These are phyloP conservation scores for Urosaurus nigricauda DNA, from an alignment of 2,797 vertebrate species.

Conservation along the genomic window DNA sequence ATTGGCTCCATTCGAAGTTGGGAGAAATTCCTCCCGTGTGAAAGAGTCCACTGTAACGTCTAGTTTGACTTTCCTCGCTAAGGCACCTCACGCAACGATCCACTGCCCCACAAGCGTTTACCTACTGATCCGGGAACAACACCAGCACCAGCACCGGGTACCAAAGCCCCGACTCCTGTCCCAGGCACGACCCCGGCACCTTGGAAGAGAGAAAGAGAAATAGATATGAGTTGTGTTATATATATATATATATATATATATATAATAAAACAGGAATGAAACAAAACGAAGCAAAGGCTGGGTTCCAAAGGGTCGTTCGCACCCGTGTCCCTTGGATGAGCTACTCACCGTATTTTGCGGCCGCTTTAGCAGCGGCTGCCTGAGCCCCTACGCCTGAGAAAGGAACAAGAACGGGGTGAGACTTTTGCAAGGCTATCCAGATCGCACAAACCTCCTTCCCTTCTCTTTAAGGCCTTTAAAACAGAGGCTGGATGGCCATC, in stretches of 20 bases:
- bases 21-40: no score
- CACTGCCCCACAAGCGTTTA: neutral
- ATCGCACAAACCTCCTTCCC: no score
- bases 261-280: no score
- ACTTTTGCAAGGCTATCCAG: no score
- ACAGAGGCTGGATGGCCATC: no score
- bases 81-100: neutral
- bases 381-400: slow-evolving; percentile 84
- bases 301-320: neutral
- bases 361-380: slow-evolving; percentile 82
- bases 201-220: neutral
- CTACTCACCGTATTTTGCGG: slow-evolving; percentile 76
- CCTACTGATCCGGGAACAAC: slow-evolving; percentile 59
- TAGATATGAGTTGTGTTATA: no score
- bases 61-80: no score
- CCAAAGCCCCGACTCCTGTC: slow-evolving; percentile 10
- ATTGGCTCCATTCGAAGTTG: no score
- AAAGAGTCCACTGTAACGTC: no score
- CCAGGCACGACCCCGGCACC: slow-evolving; percentile 65
- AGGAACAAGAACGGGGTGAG: neutral
- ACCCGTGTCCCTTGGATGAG: neutral
- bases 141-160: slow-evolving; percentile 23
- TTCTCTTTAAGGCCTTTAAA: no score
- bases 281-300: no score
- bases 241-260: no score